phyloP scores from a whole-genome alignment of 2,888 invertebrate species.

The Thecocarcelia acutangulata region DNA sequence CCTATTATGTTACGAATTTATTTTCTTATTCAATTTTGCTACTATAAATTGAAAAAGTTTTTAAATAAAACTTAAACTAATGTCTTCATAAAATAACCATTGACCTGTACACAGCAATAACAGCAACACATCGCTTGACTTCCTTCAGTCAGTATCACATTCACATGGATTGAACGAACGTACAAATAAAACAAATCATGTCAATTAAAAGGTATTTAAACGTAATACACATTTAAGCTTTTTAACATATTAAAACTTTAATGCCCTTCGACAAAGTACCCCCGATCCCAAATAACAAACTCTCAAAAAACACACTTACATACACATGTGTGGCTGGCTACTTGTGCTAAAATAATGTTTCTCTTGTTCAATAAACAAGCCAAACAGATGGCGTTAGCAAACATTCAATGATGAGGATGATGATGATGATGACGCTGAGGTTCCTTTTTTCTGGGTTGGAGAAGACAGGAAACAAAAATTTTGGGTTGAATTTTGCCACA shows the following conservation, averaged over 20 bases:
- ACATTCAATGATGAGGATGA: constrained; percentile 38
- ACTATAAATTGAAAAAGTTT: constrained; percentile 64
- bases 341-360: constrained; percentile 10
- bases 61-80: constrained; percentile 54
- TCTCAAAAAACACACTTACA: neutral
- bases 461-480: constrained; percentile 17
- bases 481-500: constrained; percentile 25
- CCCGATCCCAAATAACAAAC: neutral
- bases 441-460: constrained; percentile 9
- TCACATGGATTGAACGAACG: constrained; percentile 1
- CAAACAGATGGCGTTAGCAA: constrained; percentile 65
- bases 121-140: constrained; percentile 15
- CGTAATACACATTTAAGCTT: constrained; percentile 74
- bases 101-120: constrained; percentile 50
- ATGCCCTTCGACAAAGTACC: constrained; percentile 67
- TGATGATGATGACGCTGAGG: constrained; percentile 36
- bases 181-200: constrained; percentile 72
- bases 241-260: constrained; percentile 70
- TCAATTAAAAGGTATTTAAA: constrained; percentile 81
- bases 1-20: neutral
- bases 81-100: constrained; percentile 52
- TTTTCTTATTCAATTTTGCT: constrained; percentile 45
- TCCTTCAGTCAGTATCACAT: constrained; percentile 4
- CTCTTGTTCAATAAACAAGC: constrained; percentile 60
- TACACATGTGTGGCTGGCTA: neutral